Base-by-base conservation (phyloP, 2,888 invertebrate genomes). In the Diabrotica balteata region DNA sequence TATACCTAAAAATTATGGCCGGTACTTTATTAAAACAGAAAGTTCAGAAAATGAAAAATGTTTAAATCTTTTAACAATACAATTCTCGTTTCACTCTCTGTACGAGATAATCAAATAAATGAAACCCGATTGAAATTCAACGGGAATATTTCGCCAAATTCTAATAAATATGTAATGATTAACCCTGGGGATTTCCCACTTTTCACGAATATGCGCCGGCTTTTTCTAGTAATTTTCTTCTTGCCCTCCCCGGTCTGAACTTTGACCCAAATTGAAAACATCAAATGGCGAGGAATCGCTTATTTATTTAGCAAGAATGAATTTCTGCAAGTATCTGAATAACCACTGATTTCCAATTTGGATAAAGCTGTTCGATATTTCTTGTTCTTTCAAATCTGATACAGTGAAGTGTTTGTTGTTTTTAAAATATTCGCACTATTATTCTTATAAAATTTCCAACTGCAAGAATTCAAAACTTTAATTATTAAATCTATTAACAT, bases 131-230 rank as follows among this genome's bases (percentile, higher is more conserved):
- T 68, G 67, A 71, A 66, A 71, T 71, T 71, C 68, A 57, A 60
- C 46, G 50, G 57, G 66, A 66, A 67, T 61, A 64, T 64, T 68
- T 64, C 66, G 61, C 63, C 67, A 61, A 68, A 68, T 71, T 68
- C 67, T 68, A 66, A 71, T 68, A 68, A 71, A 71, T 71, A 68
- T 68, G 59, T 71, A 71, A 71, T 68, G 64, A 71, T 68, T 60
- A 57, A 67, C 71, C 66, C 68, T 43, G 11, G 66, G 66, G 71
- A 59, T 67, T 63, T 67, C 45, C 63, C 67, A 59, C 58, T 67
- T 67, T 54, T 53, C 67, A 50, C 62, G 67, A 59, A 63, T 52
- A 54, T 58, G 63, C 53, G 58, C 67, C 44, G 63, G 53, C 49
- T 45, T 59, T 63, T 52, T 53, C 62, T 58, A 62, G 62, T 67